Percentiles rank a stretch among this genome's conserved stretches.
phyloP scores from a whole-genome alignment of 2,113 vertebrate genomes.

The Craseonycteris thonglongyai region DNA sequence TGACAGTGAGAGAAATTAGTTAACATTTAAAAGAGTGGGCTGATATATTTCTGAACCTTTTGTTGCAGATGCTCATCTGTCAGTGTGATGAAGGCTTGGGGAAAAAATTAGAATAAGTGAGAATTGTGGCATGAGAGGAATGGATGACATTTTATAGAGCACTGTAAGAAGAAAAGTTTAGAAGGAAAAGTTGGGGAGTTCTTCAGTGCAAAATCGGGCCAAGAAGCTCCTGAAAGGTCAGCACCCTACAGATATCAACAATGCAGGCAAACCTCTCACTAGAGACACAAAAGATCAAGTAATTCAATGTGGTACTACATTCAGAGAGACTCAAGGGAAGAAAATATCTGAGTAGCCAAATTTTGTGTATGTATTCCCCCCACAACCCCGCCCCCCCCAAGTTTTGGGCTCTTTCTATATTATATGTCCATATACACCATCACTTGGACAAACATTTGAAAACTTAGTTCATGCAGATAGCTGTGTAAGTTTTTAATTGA shows the following conservation, averaged over 20 bases:
- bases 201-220: not conserved
- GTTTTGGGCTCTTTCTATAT: not conserved
- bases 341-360: not conserved
- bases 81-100: conserved; percentile 35
- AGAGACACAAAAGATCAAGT: not conserved
- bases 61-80: conserved; percentile 34
- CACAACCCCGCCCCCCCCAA: not conserved
- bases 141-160: not conserved
- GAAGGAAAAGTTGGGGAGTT: not conserved
- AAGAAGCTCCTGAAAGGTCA: not conserved
- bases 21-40: conserved; percentile 44
- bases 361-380: not conserved
- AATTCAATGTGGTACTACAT: not conserved
- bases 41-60: conserved; percentile 52
- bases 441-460: not conserved
- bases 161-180: not conserved
- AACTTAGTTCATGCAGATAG: not conserved
- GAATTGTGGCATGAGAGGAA: not conserved
- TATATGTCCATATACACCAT: not conserved
- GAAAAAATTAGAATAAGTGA: not conserved
- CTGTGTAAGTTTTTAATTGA: not conserved
- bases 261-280: not conserved
- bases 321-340: not conserved
- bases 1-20: conserved; percentile 32
- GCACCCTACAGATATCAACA: not conserved